phyloP scores from a whole-genome alignment of 1,140 invertebrate genomes.

The Lordiphosa collinella region DNA sequence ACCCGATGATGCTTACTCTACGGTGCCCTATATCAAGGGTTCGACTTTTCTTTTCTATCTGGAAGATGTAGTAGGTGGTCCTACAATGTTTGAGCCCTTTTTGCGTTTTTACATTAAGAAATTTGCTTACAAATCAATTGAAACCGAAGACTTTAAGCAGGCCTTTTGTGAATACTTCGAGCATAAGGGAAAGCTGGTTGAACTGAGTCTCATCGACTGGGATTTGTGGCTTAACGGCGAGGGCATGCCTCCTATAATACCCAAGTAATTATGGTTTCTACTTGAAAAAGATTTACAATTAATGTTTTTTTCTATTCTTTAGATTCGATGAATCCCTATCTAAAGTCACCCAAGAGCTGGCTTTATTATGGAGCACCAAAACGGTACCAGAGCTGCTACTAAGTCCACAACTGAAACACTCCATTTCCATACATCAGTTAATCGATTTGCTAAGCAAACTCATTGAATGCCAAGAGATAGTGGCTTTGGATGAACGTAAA shows the following conservation, averaged over 20 bases:
- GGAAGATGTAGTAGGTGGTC: constrained; percentile 91
- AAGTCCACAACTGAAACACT: constrained; percentile 60
- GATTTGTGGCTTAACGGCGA: constrained; percentile 89
- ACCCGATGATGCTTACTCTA: constrained; percentile 95
- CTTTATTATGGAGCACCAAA: constrained; percentile 68
- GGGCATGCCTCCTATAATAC: constrained; percentile 93
- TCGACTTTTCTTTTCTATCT: constrained; percentile 92
- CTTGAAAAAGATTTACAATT: constrained; percentile 53
- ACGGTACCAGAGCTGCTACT: constrained; percentile 37
- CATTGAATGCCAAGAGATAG: constrained; percentile 80
- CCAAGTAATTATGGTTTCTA: constrained; percentile 84
- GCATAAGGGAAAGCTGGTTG: constrained; percentile 80
- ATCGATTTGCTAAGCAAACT: constrained; percentile 88
- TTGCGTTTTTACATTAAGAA: constrained; percentile 90
- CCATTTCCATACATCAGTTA: constrained; percentile 85
- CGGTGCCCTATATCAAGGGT: constrained; percentile 96
- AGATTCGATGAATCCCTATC: constrained; percentile 84
- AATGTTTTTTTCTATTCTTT: neutral
- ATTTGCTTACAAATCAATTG: constrained; percentile 91
- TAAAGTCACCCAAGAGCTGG: constrained; percentile 83
- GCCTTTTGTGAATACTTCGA: constrained; percentile 91
- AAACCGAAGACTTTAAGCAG: constrained; percentile 89
- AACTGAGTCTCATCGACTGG: constrained; percentile 87
- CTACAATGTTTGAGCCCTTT: constrained; percentile 91
- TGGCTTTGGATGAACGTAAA: constrained; percentile 59